Percentiles rank a stretch among this genome's conserved stretches.
Conservation (phyloP, 2,113 vertebrate genomes). For the Podarcis cretensis region DNA sequence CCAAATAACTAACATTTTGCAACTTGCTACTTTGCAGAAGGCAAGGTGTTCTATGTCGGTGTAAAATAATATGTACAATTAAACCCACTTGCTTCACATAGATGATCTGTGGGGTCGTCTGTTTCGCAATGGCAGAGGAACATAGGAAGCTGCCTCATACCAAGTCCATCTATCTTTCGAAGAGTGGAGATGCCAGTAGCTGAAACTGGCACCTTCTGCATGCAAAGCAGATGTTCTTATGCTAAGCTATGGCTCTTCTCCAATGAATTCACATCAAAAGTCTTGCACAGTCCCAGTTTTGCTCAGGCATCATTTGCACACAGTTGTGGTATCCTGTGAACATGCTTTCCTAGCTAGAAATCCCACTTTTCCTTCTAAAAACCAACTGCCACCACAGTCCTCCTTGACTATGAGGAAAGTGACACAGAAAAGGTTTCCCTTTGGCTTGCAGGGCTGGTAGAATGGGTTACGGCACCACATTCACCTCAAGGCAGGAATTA, state of each 20-base stretch:
- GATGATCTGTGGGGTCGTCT: not conserved
- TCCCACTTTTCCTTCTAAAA: not conserved
- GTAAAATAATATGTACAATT: not conserved
- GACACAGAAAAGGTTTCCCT: not conserved
- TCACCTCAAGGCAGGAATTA: rapidly evolving
- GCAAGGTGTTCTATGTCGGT: not conserved
- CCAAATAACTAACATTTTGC: not conserved
- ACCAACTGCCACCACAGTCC: not conserved
- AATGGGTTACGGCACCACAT: too few species aligned
- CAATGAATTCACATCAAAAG: not conserved
- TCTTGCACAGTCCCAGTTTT: not conserved
- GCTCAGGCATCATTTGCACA: not conserved
- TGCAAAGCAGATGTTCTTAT: too few species aligned
- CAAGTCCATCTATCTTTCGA: too few species aligned
- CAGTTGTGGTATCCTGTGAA: not conserved
- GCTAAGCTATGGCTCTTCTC: too few species aligned
- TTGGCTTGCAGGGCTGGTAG: not conserved
- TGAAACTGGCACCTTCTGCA: too few species aligned
- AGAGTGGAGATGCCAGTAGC: too few species aligned
- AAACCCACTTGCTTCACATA: not conserved
- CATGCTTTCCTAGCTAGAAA: not conserved
- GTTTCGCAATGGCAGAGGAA: not conserved
- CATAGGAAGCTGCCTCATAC: too few species aligned
- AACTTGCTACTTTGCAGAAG: not conserved
- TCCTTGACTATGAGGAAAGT: not conserved